Evolutionary conservation across 1,140 invertebrate species (phyloP).

Genomic region (Lethrus apterus): DNA sequence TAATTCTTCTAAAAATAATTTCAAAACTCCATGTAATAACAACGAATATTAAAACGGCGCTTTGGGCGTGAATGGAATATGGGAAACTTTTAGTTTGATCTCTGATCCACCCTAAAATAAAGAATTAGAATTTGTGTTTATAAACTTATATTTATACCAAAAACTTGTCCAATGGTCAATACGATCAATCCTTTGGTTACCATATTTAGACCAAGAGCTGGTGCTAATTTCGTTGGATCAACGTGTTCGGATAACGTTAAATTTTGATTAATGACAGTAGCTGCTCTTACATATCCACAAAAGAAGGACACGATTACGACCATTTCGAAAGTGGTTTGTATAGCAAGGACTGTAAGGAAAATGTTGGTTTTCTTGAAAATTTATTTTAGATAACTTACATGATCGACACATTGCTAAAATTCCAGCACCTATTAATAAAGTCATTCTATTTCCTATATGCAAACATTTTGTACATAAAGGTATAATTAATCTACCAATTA

Average conservation of each 20-base stretch:
- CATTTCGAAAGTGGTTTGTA: constrained; percentile 41
- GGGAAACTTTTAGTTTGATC: constrained; percentile 55
- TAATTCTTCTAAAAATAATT: constrained; percentile 8
- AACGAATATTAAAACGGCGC: constrained; percentile 47
- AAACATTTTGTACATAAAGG: constrained; percentile 56
- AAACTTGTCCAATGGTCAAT: constrained; percentile 54
- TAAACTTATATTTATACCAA: no score
- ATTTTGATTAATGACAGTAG: constrained; percentile 62
- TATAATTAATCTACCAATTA: constrained; percentile 54
- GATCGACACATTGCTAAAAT: constrained; percentile 39
- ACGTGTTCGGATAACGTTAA: constrained; percentile 61
- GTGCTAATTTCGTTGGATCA: constrained; percentile 51
- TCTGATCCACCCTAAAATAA: constrained; percentile 48
- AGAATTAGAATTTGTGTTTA: constrained; percentile 21
- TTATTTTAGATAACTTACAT: constrained; percentile 34
- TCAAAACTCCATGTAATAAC: constrained; percentile 47
- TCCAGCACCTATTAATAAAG: constrained; percentile 47
- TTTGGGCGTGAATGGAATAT: constrained; percentile 55
- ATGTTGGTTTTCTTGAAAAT: neutral
- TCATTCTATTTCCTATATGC: constrained; percentile 48
- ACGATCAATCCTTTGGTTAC: constrained; percentile 62
- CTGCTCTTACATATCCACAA: constrained; percentile 54
- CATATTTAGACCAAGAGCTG: constrained; percentile 65
- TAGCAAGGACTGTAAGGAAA: constrained; percentile 44
- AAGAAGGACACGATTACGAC: constrained; percentile 46